These are phyloP conservation scores for Austrolebias charrua DNA, from an alignment of 2,797 vertebrate species.

Conservation along the genomic window DNA sequence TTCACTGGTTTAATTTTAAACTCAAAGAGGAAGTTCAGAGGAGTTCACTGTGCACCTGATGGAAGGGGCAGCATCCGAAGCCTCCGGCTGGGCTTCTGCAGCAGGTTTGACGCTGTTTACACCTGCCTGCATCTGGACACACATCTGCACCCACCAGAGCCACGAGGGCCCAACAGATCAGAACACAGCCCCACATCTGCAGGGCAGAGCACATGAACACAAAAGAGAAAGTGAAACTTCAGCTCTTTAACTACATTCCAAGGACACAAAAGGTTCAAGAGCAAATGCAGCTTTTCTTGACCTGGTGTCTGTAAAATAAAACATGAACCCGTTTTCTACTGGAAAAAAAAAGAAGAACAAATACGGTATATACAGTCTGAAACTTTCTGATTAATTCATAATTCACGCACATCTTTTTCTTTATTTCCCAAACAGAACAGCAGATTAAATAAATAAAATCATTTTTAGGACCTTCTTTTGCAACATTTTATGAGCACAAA, in stretches of 20 bases:
- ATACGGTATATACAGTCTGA: too few relatives aligned
- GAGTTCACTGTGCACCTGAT: conserved; percentile 55
- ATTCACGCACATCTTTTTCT: too few relatives aligned
- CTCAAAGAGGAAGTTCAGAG: too few relatives aligned
- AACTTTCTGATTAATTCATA: not conserved
- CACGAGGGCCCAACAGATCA: conserved; percentile 59
- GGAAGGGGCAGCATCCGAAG: conserved; percentile 72
- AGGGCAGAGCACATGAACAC: not conserved
- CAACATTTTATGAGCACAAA: not conserved
- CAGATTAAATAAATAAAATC: too few relatives aligned
- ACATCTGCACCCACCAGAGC: conserved; percentile 56
- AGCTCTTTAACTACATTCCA: not conserved
- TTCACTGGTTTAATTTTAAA: too few relatives aligned
- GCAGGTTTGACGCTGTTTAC: conserved; percentile 76
- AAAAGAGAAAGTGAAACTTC: conserved; percentile 20
- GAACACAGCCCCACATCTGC: conserved; percentile 72
- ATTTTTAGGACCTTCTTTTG: not conserved
- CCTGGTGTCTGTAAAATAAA: too few relatives aligned
- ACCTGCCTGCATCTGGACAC: conserved; percentile 70
- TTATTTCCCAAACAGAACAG: too few relatives aligned
- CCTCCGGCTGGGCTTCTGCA: conserved; percentile 61
- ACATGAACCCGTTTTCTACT: too few relatives aligned
- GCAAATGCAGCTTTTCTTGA: too few relatives aligned
- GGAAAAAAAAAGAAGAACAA: too few relatives aligned
- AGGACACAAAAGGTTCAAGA: too few relatives aligned